These are phyloP conservation scores for Drosophila saltans DNA, from an alignment of 1,140 invertebrate genomes.

Conservation along the genomic window DNA sequence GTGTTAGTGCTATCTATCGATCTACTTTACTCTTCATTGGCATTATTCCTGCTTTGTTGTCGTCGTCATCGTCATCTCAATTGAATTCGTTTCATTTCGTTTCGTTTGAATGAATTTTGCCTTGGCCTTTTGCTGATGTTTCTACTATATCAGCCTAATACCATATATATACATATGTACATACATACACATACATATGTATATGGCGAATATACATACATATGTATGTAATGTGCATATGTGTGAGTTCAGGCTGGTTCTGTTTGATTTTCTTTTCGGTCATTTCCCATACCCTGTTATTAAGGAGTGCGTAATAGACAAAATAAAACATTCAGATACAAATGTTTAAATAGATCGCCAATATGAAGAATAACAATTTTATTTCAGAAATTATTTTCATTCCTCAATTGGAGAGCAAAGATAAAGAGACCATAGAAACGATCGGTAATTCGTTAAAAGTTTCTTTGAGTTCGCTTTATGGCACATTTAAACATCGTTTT, in stretches of 20 bases:
- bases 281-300: conserved; percentile 2
- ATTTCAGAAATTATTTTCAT: too few species aligned
- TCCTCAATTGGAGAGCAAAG: too few species aligned
- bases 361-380: too few species aligned
- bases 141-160: conserved; percentile 59
- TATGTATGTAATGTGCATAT: conserved; percentile 17
- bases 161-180: conserved; percentile 28
- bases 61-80: conserved; percentile 59
- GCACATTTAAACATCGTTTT: too few species aligned
- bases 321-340: too few species aligned
- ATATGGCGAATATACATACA: conserved; percentile 5
- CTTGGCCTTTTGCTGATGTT: conserved; percentile 73
- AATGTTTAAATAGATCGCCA: too few species aligned
- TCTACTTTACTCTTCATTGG: conserved; percentile 79
- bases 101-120: conserved; percentile 80
- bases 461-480: too few species aligned
- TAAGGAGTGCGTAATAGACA: too few species aligned
- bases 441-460: too few species aligned
- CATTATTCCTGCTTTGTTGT: conserved; percentile 62
- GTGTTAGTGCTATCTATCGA: conserved; percentile 70
- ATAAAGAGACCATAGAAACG: too few species aligned
- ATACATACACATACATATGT: not conserved
- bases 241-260: conserved; percentile 26
- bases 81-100: conserved; percentile 81
- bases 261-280: conserved; percentile 26